Evolutionary conservation across 2,888 invertebrate species (phyloP), one percentile per base, ranked within the genome.

Genomic region (Yponomeuta cagnagella): DNA sequence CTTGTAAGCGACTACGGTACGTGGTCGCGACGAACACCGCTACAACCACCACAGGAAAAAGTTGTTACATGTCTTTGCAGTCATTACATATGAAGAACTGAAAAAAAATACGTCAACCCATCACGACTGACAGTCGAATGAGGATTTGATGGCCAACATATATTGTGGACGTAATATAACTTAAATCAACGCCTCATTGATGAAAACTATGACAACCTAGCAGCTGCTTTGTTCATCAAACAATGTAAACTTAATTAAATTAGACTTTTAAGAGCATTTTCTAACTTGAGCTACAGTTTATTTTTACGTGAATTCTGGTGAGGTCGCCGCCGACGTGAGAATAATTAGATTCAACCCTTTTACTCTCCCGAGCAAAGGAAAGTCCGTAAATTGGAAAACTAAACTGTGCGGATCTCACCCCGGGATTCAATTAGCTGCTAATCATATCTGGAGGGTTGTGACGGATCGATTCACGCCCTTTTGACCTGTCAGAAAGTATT

Each of bases 311-410:
- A 68, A 68, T 68, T 68, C 68, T 48, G 52, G 52, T 15, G 52
- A 70, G 63, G 70, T 70, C 63, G 70, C 65, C 77, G 81, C 77
- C 82, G 80, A 82, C 83, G 80, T 77, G 77, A 74, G 86, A 83
- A 88, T 89, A 90, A 92, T 92, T 89, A 89, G 90, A 91, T 89
- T 88, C 84, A 88, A 91, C 90, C 90, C 90, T 89, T 82, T 89
- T 82, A 83, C 86, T 85, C 81, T 82, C 80, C 65, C 48, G 64
- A 82, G 84, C 82, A 84, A 85, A 88, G 86, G 86, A 87, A 86
- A 90, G 87, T 85, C 89, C 88, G 89, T 87, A 90, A 90, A 92
- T 91, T 91, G 88, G 90, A 91, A 91, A 91, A 92, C 91, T 91
- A 91, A 92, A 91, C 92, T 90, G 85, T 78, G 79, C 83, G 88